Evolutionary conservation across 2,888 invertebrate species (phyloP).

Genomic region (Athetis lepigone): DNA sequence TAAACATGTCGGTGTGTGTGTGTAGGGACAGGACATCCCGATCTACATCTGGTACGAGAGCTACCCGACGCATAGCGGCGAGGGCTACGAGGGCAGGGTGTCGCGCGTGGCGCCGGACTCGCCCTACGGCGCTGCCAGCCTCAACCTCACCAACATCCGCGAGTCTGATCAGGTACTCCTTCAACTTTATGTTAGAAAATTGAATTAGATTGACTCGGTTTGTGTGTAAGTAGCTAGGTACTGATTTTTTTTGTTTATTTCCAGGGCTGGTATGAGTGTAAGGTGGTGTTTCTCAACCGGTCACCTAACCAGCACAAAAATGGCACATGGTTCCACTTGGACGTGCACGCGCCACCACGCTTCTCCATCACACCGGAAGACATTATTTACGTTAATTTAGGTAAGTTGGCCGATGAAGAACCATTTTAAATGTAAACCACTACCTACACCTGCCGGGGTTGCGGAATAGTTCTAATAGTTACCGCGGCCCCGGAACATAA

Average conservation of each 20-base stretch:
- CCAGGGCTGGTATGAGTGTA: constrained; percentile 98
- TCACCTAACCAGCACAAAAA: constrained; percentile 97
- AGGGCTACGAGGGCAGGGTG: constrained; percentile 97
- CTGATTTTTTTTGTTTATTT: constrained; percentile 12
- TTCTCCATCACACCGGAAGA: constrained; percentile 98
- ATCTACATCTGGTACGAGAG: constrained; percentile 99
- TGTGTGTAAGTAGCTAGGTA: neutral
- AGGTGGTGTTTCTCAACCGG: constrained; percentile 98
- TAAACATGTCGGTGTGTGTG: constrained; percentile 73
- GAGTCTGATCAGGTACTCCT: constrained; percentile 95
- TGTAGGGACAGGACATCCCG: constrained; percentile 98
- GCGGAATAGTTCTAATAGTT: no score
- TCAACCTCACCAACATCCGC: constrained; percentile 98
- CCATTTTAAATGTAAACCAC: neutral
- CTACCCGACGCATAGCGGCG: constrained; percentile 98
- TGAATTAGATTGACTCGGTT: neutral
- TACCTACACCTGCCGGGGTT: no score
- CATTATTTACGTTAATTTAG: constrained; percentile 98
- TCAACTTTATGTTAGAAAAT: neutral
- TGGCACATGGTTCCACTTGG: constrained; percentile 99
- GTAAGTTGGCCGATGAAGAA: constrained; percentile 69
- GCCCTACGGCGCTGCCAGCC: constrained; percentile 97
- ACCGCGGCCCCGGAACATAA: no score
- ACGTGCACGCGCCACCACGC: constrained; percentile 98
- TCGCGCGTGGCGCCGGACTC: constrained; percentile 97